phyloP scores from a whole-genome alignment of 1,140 invertebrate genomes.

The Hypothenemus hampei region DNA sequence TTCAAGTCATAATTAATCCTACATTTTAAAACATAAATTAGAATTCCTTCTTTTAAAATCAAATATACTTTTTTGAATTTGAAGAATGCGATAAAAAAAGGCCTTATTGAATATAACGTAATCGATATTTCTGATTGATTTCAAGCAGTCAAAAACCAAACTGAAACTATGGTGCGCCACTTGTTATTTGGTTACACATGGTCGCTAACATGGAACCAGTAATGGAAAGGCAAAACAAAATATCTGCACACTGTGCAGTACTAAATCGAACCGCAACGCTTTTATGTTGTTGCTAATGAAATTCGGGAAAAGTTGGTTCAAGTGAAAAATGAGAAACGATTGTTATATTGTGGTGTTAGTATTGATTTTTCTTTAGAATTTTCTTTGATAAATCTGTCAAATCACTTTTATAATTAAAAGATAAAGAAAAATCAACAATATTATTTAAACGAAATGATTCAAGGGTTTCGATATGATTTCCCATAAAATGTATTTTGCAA shows the following conservation, averaged over 20 bases:
- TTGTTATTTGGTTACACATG: slow-evolving; percentile 39
- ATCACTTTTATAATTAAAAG: no score
- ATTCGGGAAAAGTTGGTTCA: not conserved
- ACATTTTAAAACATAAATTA: no score
- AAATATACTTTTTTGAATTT: no score
- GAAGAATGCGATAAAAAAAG: no score
- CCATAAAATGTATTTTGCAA: no score
- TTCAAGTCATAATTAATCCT: no score
- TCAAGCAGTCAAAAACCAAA: not conserved
- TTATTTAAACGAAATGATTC: no score
- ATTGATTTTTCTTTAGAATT: not conserved
- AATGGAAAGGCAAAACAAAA: slow-evolving; percentile 37
- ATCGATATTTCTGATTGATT: not conserved
- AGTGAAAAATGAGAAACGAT: not conserved
- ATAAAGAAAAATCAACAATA: no score
- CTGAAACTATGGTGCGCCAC: slow-evolving; percentile 1
- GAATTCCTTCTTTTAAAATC: no score
- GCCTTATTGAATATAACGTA: no score
- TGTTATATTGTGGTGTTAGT: slow-evolving; percentile 4
- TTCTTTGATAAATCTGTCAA: no score
- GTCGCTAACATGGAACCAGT: slow-evolving; percentile 38
- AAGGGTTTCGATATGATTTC: no score
- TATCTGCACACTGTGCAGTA: slow-evolving; percentile 17
- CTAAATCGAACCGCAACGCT: slow-evolving; percentile 1
- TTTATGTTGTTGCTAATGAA: not conserved